A percentile compares a stretch with the other conserved stretches of the same genome.
Conservation (phyloP, 2,797 vertebrate species). For the Orientallactaga sibirica region DNA sequence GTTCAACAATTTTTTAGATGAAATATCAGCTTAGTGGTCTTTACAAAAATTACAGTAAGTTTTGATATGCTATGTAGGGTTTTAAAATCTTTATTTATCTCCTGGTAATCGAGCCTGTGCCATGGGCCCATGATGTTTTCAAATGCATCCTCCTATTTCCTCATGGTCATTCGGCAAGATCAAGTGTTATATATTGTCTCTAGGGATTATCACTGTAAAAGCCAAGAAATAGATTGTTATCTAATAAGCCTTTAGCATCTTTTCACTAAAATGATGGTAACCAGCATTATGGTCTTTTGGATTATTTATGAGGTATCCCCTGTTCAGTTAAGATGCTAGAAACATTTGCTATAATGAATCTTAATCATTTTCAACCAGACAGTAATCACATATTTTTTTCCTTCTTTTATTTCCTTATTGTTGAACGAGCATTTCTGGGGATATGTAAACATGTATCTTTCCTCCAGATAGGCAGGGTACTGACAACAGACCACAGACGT, state of each 20-base stretch:
- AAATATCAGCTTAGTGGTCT: not conserved
- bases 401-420: constrained; percentile 43
- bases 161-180: constrained; percentile 64
- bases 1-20: not conserved
- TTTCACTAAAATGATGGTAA: constrained; percentile 68
- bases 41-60: constrained; percentile 38
- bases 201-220: not conserved
- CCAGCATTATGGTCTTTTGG: constrained; percentile 21
- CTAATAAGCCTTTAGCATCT: constrained; percentile 64
- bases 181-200: constrained; percentile 48
- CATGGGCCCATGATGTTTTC: not conserved
- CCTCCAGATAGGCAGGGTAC: not conserved
- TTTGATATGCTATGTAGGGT: not conserved
- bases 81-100: not conserved
- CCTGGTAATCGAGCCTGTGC: not conserved
- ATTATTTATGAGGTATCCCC: constrained; percentile 67
- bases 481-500: not conserved
- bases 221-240: constrained; percentile 29
- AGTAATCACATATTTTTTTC: not conserved
- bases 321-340: constrained; percentile 43
- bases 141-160: not conserved
- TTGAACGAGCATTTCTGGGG: too few species aligned
- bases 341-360: not conserved
- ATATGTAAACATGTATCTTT: not conserved
- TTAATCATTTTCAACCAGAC: constrained; percentile 32